Conservation (phyloP, 2,113 vertebrate species). For the Dasypus novemcinctus region DNA sequence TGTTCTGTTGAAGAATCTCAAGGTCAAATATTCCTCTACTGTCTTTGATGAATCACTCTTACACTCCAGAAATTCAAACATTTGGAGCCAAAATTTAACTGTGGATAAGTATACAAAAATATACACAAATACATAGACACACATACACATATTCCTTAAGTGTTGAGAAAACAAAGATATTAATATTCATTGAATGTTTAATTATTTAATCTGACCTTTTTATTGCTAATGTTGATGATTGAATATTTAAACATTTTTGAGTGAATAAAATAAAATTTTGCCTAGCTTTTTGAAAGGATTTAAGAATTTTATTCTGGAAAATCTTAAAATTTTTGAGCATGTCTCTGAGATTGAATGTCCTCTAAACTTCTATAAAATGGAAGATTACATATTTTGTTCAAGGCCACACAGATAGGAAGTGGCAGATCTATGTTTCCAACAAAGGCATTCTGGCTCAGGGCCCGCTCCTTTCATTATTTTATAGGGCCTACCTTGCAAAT, state of each 20-base stretch:
- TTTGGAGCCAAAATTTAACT: neutral
- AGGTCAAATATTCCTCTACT: neutral
- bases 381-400: neutral
- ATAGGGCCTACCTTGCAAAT: too few relatives aligned
- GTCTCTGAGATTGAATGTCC: neutral
- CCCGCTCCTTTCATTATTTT: neutral
- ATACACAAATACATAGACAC: too few relatives aligned
- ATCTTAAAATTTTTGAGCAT: neutral
- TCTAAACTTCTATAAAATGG: neutral
- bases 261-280: neutral
- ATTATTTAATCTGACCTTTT: neutral
- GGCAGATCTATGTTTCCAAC: neutral
- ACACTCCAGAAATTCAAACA: neutral
- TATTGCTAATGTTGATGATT: neutral
- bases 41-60: neutral
- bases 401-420: neutral
- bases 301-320: neutral
- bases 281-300: neutral
- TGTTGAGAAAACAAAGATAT: neutral
- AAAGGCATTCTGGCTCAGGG: rapidly evolving
- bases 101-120: neutral
- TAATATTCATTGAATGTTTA: neutral
- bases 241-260: neutral
- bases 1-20: neutral
- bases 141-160: neutral